These are phyloP conservation scores for Erebia aethiops DNA, from an alignment of 2,888 invertebrate genomes.

Conservation along the genomic window DNA sequence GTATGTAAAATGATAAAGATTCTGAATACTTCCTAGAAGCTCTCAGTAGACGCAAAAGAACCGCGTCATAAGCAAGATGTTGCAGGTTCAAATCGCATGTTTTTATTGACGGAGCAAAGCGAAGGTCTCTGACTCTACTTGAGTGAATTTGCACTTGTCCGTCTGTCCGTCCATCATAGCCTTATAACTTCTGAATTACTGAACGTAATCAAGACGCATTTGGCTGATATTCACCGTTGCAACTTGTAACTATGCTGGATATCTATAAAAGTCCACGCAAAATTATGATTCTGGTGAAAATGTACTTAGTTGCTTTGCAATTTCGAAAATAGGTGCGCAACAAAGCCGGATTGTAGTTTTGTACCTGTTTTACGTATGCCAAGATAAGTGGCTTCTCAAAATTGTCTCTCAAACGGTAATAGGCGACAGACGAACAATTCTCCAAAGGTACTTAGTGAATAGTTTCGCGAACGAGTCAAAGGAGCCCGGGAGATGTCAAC, in stretches of 20 bases:
- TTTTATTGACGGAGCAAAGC: too few relatives aligned
- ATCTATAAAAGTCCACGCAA: neutral
- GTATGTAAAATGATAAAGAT: too few relatives aligned
- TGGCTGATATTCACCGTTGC: neutral
- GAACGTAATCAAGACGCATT: too few relatives aligned
- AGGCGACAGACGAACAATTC: slow-evolving; percentile 54
- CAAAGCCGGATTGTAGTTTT: slow-evolving; percentile 39
- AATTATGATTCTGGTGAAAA: neutral
- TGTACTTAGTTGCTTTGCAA: neutral
- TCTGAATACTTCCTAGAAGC: too few relatives aligned
- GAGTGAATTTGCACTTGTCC: too few relatives aligned
- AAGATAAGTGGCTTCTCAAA: slow-evolving; percentile 52
- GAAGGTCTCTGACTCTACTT: too few relatives aligned
- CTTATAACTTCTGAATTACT: too few relatives aligned
- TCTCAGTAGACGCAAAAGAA: too few relatives aligned
- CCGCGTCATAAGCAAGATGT: too few relatives aligned
- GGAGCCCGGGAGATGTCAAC: slow-evolving; percentile 45
- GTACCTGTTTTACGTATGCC: slow-evolving; percentile 44
- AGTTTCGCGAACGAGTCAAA: slow-evolving; percentile 53
- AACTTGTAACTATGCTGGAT: too few relatives aligned
- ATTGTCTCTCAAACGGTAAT: slow-evolving; percentile 52
- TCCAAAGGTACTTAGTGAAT: slow-evolving; percentile 53
- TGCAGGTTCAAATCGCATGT: too few relatives aligned
- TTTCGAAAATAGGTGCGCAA: slow-evolving; percentile 5
- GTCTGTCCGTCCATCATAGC: too few relatives aligned